These are phyloP conservation scores for Clavelina lepadiformis DNA, from an alignment of 23 tunicate genomes.

Conservation along the genomic window DNA sequence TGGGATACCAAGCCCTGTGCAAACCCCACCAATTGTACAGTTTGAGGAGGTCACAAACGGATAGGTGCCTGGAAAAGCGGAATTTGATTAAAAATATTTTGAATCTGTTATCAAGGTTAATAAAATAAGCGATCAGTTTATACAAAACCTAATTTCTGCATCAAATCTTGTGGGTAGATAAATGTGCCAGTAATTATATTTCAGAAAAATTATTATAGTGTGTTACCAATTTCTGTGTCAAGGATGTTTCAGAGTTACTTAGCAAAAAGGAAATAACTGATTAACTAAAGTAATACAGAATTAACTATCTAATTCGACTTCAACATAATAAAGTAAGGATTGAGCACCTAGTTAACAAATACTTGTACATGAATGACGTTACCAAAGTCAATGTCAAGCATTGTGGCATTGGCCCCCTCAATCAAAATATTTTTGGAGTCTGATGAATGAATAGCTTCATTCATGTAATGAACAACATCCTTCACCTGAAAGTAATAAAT, in stretches of 20 bases:
- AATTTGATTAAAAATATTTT: neutral
- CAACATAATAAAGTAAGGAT: no score
- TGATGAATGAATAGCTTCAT: slow-evolving; percentile 48
- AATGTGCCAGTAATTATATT: no score
- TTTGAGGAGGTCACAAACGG: slow-evolving; percentile 95
- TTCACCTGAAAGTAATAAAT: no score
- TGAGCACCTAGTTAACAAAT: no score
- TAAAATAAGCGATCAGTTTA: neutral
- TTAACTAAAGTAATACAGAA: no score
- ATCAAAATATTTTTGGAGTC: slow-evolving; percentile 54
- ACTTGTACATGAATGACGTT: neutral
- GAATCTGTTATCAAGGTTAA: neutral
- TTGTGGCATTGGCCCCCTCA: slow-evolving; percentile 99
- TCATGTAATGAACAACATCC: slow-evolving; percentile 66
- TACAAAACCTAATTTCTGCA: no score
- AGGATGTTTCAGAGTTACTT: no score
- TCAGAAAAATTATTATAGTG: no score
- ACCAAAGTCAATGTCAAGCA: slow-evolving; percentile 99
- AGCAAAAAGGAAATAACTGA: no score
- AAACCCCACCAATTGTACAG: slow-evolving; percentile 93
- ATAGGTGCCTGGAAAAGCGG: slow-evolving; percentile 65
- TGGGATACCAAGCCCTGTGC: slow-evolving; percentile 96
- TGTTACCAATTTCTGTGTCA: no score
- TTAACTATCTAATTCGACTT: no score
- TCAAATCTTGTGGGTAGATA: no score